Evolutionary conservation across 2,113 vertebrate genomes (phyloP), one percentile per base, ranked within the genome.

Genomic region (Larimichthys polyactis): DNA sequence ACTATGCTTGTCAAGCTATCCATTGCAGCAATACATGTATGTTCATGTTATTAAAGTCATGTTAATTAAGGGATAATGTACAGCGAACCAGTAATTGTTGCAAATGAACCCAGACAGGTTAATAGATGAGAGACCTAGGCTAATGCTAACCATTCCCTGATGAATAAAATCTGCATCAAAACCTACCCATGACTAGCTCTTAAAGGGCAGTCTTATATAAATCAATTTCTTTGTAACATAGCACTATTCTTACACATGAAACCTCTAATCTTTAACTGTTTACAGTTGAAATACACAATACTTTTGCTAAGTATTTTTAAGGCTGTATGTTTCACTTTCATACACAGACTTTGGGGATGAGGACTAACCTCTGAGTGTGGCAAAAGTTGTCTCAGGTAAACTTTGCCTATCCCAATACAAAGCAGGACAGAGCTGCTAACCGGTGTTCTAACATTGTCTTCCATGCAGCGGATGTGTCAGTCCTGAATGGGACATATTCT

Each of bases 241-340:
- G 27, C 20, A 62, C 43, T 4, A 15, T 49, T 58, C 43, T 32
- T n/a, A 1, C 36, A 62, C 59, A 54, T 55, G 20, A 64, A 64
- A 44, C 14, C 32, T 55, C 36, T 1, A 54, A n/a, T 57, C 22
- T 48, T 8, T 5, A 40, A 17, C 7, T 62, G 17, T 77, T 68
- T 40, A 48, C 36, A 48, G 14, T 69, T 9, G 19, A 10, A 48
- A 64, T 64, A 20, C 2, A 52, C 51, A 3, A 51, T 24, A 74
- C 11, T 73, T 54, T 52, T 55, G 20, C 55, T 40, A 22, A 65
- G 11, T 44, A 65, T 44, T 68, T 72, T 20, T 24, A 36, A 59
- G 22, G 5, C 5, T 12, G 22, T 46, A 57, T 57, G 51, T 46
- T 46, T 20, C 32, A 64, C 16, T 54, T 2, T 29, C 2, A 54